Percentiles rank a stretch among this genome's conserved stretches.
These are phyloP conservation scores for Eulacestoma nigropectus DNA, from an alignment of 2,113 vertebrate species.

Conservation along the genomic window DNA sequence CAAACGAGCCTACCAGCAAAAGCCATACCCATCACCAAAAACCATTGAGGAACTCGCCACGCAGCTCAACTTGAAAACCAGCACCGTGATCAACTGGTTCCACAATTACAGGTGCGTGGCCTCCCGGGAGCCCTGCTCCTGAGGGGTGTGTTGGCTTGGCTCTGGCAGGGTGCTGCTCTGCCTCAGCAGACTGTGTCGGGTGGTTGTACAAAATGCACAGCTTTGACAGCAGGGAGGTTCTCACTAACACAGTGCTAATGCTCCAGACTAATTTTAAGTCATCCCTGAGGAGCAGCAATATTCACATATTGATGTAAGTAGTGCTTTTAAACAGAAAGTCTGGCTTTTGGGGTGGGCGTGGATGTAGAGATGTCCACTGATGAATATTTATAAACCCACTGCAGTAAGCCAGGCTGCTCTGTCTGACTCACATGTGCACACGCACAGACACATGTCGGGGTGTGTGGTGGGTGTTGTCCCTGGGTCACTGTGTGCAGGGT, in stretches of 20 bases:
- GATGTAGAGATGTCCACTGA: background rate
- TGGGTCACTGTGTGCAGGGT: background rate
- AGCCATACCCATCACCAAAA: conserved; percentile 95
- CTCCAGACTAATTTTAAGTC: conserved; percentile 9
- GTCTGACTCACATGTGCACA: background rate
- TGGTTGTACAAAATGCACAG: background rate
- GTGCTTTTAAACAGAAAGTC: background rate
- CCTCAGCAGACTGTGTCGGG: background rate
- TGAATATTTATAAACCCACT: background rate
- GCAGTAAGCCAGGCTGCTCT: background rate
- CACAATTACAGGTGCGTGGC: conserved; percentile 79
- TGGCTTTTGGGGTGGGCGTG: background rate
- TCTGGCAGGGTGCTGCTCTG: background rate
- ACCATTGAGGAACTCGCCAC: conserved; percentile 98
- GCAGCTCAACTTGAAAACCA: conserved; percentile 98
- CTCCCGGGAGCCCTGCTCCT: background rate
- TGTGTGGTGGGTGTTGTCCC: background rate
- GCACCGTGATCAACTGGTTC: conserved; percentile 85
- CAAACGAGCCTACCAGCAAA: conserved; percentile 93
- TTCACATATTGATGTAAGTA: background rate
- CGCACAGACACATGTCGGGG: accelerated
- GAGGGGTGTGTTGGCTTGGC: background rate
- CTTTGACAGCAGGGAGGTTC: background rate
- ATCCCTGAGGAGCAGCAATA: conserved; percentile 1
- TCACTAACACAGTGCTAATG: background rate